Conservation (phyloP, 2,797 vertebrate genomes). For the Oryzias sinensis region DNA sequence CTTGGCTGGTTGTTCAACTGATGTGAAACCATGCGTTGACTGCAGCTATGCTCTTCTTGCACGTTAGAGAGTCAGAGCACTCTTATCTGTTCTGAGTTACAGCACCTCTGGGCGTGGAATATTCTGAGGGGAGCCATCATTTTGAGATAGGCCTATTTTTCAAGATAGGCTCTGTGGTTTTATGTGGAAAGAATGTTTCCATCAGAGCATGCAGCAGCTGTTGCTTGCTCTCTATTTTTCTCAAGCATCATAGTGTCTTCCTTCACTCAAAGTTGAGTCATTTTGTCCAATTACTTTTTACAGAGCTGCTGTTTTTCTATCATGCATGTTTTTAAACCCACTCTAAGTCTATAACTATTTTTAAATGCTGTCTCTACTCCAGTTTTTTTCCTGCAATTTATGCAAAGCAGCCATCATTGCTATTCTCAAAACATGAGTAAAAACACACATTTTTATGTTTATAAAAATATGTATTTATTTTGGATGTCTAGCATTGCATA, state of each 20-base stretch:
- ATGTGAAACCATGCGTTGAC: constrained; percentile 5
- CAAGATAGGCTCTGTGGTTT: constrained; percentile 49
- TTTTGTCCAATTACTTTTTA: too few relatives aligned
- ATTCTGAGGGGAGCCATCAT: constrained; percentile 47
- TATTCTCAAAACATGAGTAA: not conserved
- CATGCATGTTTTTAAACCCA: too few relatives aligned
- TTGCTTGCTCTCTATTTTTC: constrained; percentile 3
- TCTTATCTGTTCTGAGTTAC: constrained; percentile 43
- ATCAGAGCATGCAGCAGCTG: constrained; percentile 9
- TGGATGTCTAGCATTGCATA: constrained; percentile 37
- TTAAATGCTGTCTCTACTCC: too few relatives aligned
- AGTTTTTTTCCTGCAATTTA: too few relatives aligned
- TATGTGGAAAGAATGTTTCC: constrained; percentile 65
- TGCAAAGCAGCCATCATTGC: too few relatives aligned
- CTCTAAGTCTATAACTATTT: too few relatives aligned
- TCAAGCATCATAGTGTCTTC: not conserved
- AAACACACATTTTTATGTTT: constrained; percentile 35
- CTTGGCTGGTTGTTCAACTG: not conserved
- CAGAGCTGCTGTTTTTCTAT: too few relatives aligned
- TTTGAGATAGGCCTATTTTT: constrained; percentile 47
- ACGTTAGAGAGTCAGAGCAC: constrained; percentile 2
- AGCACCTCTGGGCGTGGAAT: constrained; percentile 26
- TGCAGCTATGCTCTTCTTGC: constrained; percentile 3
- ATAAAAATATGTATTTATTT: constrained; percentile 48
- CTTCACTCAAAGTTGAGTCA: too few relatives aligned